These are phyloP conservation scores for Heterodera filipjevi DNA, from an alignment of 2,888 invertebrate genomes.

Conservation along the genomic window DNA sequence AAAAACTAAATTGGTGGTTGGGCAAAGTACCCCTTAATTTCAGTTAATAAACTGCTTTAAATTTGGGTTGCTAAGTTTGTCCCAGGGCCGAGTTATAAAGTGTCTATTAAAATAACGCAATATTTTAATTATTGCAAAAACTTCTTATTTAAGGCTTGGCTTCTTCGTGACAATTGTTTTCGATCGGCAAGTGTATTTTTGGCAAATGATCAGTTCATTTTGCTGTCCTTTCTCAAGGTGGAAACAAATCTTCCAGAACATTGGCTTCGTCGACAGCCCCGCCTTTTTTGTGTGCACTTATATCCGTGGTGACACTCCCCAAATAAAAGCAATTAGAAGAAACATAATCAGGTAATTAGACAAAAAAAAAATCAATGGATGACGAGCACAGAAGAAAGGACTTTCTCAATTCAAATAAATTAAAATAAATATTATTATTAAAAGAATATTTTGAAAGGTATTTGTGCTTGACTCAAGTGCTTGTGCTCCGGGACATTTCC, in stretches of 20 bases:
- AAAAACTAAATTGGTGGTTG: too few relatives aligned
- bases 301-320: conserved; percentile 47
- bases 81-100: background rate
- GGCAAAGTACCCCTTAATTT: too few relatives aligned
- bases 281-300: conserved; percentile 52
- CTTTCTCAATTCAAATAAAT: background rate
- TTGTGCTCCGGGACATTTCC: conserved; percentile 46
- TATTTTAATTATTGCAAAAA: background rate
- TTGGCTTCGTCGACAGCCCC: conserved; percentile 47
- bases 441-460: conserved; percentile 40
- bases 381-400: conserved; percentile 27
- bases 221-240: conserved; percentile 35
- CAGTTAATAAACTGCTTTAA: too few relatives aligned
- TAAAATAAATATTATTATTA: background rate
- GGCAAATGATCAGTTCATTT: background rate
- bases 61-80: too few relatives aligned
- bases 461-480: conserved; percentile 58
- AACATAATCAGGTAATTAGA: conserved; percentile 48
- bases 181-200: conserved; percentile 14
- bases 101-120: too few relatives aligned
- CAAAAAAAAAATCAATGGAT: background rate
- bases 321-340: conserved; percentile 49
- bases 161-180: conserved; percentile 58
- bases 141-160: conserved; percentile 40
- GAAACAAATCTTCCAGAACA: conserved; percentile 42